Base-by-base conservation (phyloP, 2,113 vertebrate species). In the Crypturellus undulatus region DNA sequence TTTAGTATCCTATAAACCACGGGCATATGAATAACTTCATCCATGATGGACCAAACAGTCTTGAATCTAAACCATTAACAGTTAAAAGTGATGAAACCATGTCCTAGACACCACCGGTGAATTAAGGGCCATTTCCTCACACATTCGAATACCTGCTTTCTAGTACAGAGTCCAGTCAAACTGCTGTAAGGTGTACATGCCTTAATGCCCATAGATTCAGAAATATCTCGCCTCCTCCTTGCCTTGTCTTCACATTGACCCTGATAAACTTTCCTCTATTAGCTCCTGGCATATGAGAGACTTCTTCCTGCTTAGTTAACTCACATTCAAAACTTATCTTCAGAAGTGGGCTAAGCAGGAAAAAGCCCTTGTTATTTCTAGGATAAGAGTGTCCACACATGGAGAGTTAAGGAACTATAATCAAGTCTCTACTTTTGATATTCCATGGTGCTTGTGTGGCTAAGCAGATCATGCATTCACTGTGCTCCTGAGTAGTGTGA, bases 291-390 rank as follows among this genome's bases (percentile, higher is more conserved):
- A 21, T 59, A 12, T 4, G 11, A 68, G 3, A 28, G 32, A 68
- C 26, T 19, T 76, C 18, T 68, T 90, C 54, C 68, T 93, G 19
- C 49, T 88, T 70, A 40, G 7, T 90, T 92, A 73, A 26, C 42
- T 73, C 14, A 17, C 51, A 54, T 32, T 65, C 36, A 49, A 26
- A 20, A 42, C 54, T 77, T 38, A 32, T 43, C 43, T 86, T 88
- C 68, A 86, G 38, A 77, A 77, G 28, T 15, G 34, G 7, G 24
- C 79, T 90, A 62, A 88, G 83, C 2, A 43, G 64, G 59, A 86
- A 65, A 86, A 65, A 47, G 25, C 43, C 52, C 12, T 72, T 72
- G 10, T 65, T 65, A 30, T 28, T 68, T 15, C 36, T 30, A 59
- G 49, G 24, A 20, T 32, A 62, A 78, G 26, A 67, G 5, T 30